Percentiles rank a stretch among this genome's conserved stretches.
These are phyloP conservation scores for Athripsodes cinereus DNA, from an alignment of 2,888 invertebrate species.

Conservation along the genomic window DNA sequence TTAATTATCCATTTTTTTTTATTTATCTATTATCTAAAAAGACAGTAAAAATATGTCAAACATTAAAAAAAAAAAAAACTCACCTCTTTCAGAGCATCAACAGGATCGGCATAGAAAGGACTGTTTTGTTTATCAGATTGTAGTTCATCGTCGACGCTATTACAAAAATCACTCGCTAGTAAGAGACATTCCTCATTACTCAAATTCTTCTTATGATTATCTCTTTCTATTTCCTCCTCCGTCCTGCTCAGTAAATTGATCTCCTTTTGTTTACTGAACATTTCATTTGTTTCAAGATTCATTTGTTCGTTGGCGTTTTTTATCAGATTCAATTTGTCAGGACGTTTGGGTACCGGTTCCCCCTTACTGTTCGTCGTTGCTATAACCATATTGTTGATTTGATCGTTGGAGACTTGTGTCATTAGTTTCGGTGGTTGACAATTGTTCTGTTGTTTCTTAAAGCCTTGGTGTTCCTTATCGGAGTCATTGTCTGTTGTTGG, in stretches of 20 bases:
- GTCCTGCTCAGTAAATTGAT: constrained; percentile 9
- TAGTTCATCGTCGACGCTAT: constrained; percentile 33
- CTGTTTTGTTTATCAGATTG: constrained; percentile 66
- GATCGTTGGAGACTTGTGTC: constrained; percentile 27
- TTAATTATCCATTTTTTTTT: no score
- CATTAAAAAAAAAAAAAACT: constrained; percentile 11
- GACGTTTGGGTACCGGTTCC: constrained; percentile 44
- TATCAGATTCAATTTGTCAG: constrained; percentile 45
- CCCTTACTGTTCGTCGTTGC: constrained; percentile 49
- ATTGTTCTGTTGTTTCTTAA: constrained; percentile 33
- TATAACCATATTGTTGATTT: constrained; percentile 33
- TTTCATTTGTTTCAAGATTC: constrained; percentile 29
- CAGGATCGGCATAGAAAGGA: constrained; percentile 86
- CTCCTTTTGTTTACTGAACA: constrained; percentile 20
- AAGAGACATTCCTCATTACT: constrained; percentile 29
- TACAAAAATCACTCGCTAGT: constrained; percentile 25
- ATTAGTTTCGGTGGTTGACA: constrained; percentile 35
- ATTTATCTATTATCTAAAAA: no score
- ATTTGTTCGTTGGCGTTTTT: constrained; percentile 49
- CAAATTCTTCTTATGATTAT: constrained; percentile 43
- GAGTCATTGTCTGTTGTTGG: constrained; percentile 33
- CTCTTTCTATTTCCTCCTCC: constrained; percentile 47
- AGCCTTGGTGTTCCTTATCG: constrained; percentile 36
- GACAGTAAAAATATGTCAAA: no score
- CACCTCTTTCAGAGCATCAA: constrained; percentile 69